Evolutionary conservation across 2,797 vertebrate genomes (phyloP).

Genomic region (Anguilla pacifica): DNA sequence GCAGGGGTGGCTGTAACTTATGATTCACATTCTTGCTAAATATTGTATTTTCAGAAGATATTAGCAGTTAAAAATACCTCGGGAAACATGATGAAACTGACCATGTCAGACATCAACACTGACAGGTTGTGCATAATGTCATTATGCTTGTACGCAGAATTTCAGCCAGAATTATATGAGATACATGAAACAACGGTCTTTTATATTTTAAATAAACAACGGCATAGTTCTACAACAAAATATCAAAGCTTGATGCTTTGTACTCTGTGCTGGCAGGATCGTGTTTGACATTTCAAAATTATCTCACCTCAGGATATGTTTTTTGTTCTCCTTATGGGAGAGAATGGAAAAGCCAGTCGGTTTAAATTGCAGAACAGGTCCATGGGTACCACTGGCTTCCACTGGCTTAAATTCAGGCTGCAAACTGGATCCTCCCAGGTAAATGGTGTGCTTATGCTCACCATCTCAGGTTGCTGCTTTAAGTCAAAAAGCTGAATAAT

Average conservation of each 20-base stretch:
- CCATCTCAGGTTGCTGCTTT: background rate
- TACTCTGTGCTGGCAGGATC: background rate
- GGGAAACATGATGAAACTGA: background rate
- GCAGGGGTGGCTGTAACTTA: background rate
- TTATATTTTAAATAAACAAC: constrained; percentile 8
- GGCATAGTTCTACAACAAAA: background rate
- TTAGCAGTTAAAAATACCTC: background rate
- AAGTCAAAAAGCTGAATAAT: background rate
- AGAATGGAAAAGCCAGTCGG: background rate
- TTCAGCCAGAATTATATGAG: background rate
- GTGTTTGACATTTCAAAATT: constrained; percentile 21
- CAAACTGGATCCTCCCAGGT: constrained; percentile 5
- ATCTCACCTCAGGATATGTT: background rate
- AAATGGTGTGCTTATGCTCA: background rate
- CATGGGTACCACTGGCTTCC: background rate
- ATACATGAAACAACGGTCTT: background rate
- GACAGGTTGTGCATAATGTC: background rate
- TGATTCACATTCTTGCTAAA: background rate
- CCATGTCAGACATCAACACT: background rate
- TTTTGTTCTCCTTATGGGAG: background rate
- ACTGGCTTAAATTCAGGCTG: background rate
- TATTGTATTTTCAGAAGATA: constrained; percentile 1
- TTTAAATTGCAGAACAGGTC: background rate
- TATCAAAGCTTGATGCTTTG: background rate
- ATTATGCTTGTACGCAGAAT: background rate